A percentile compares a stretch with the other conserved stretches of the same genome.
Evolutionary conservation across 2,113 vertebrate species (phyloP).

Genomic region (Rhynchomys soricoides): DNA sequence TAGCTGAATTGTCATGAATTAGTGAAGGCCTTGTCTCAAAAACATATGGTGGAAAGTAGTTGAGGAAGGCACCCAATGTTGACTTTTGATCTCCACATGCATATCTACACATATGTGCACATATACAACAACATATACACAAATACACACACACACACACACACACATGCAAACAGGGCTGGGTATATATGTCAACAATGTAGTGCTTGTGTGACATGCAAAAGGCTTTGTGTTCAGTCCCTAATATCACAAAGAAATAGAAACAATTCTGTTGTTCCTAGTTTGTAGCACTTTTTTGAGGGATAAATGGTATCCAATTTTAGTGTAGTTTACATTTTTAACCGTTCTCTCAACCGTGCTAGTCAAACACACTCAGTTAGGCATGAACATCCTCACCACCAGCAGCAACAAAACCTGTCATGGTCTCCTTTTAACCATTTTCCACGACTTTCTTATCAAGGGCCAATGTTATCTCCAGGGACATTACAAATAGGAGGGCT

Average conservation of each 20-base stretch:
- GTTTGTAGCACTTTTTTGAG: slow-evolving; percentile 29
- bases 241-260: neutral
- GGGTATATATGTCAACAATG: neutral
- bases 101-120: neutral
- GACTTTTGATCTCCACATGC: neutral
- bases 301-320: neutral
- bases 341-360: neutral
- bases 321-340: neutral
- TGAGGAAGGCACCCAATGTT: neutral
- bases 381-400: neutral
- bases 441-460: slow-evolving; percentile 27
- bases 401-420: neutral
- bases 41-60: neutral
- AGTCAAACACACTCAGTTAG: neutral
- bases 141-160: neutral
- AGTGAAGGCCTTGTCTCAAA: neutral
- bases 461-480: neutral
- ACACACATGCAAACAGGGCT: neutral
- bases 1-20: neutral
- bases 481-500: slow-evolving; percentile 13
- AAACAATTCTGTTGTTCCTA: neutral
- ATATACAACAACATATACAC: neutral
- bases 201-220: neutral
- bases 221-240: neutral
- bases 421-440: slow-evolving; percentile 6